Conservation (phyloP, 2,888 invertebrate species). For the Sceliomorpha sp. region DNA sequence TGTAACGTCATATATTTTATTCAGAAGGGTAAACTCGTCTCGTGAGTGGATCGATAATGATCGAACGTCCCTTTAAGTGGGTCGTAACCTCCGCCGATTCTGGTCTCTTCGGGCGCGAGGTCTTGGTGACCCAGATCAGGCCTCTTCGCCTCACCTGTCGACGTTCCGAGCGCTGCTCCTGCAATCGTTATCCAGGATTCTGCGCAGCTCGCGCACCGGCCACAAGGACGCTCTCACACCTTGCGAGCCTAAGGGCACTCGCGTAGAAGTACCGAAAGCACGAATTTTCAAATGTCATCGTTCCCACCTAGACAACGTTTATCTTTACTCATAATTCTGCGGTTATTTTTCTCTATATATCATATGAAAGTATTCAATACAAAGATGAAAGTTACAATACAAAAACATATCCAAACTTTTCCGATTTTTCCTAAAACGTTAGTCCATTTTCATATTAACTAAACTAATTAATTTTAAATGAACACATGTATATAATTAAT, state of each 20-base stretch:
- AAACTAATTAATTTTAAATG: too few relatives aligned
- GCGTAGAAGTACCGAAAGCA: not conserved
- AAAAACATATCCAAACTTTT: too few relatives aligned
- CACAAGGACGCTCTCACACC: slow-evolving; percentile 61
- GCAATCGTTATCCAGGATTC: slow-evolving; percentile 80
- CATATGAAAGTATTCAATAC: too few relatives aligned
- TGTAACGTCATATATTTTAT: slow-evolving; percentile 34
- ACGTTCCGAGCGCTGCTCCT: slow-evolving; percentile 65
- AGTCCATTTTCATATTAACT: too few relatives aligned
- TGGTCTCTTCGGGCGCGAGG: slow-evolving; percentile 72
- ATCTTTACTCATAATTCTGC: too few relatives aligned
- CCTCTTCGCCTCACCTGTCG: slow-evolving; percentile 68
- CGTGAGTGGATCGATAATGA: slow-evolving; percentile 63
- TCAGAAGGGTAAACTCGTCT: slow-evolving; percentile 40
- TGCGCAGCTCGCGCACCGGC: slow-evolving; percentile 70
- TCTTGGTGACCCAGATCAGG: slow-evolving; percentile 75
- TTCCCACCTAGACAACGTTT: too few relatives aligned
- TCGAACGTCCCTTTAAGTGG: slow-evolving; percentile 72
- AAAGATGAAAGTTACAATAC: too few relatives aligned
- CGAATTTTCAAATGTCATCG: not conserved
- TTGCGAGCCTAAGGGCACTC: slow-evolving; percentile 27
- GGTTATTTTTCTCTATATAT: too few relatives aligned
- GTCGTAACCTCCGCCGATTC: slow-evolving; percentile 74
- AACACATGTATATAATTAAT: too few relatives aligned
- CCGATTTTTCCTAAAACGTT: too few relatives aligned